These are phyloP conservation scores for Esperia sulphurella DNA, from an alignment of 2,888 invertebrate genomes.

Conservation along the genomic window DNA sequence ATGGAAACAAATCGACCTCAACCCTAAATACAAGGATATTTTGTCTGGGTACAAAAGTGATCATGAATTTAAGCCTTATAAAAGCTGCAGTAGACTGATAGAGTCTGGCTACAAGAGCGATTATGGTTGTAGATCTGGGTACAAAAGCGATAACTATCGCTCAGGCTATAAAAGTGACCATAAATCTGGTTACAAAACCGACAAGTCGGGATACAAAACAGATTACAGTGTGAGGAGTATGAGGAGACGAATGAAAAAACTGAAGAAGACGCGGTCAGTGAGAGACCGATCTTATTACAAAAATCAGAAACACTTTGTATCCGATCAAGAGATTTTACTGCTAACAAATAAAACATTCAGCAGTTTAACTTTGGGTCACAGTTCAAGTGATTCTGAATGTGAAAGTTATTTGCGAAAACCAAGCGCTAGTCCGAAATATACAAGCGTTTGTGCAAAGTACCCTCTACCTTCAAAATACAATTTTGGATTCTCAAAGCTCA, in stretches of 20 bases:
- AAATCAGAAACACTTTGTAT: conserved; percentile 76
- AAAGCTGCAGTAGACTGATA: conserved; percentile 72
- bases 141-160: conserved; percentile 69
- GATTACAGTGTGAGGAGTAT: conserved; percentile 75
- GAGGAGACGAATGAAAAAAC: conserved; percentile 68
- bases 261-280: conserved; percentile 73
- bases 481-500: conserved; percentile 61
- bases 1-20: conserved; percentile 82
- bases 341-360: conserved; percentile 75
- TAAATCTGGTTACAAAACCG: conserved; percentile 80
- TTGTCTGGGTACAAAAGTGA: conserved; percentile 81
- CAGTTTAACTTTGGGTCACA: conserved; percentile 79
- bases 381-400: conserved; percentile 74
- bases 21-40: conserved; percentile 81
- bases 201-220: conserved; percentile 80
- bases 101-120: conserved; percentile 82
- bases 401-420: conserved; percentile 64
- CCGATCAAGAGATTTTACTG: conserved; percentile 80
- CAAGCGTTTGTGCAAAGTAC: conserved; percentile 67
- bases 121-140: conserved; percentile 76
- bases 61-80: conserved; percentile 73
- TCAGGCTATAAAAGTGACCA: conserved; percentile 82
- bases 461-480: conserved; percentile 58
- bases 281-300: conserved; percentile 74
- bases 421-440: conserved; percentile 64